Percentiles rank a stretch among this genome's conserved stretches.
phyloP scores from a whole-genome alignment of 2,888 invertebrate genomes.

The Agrenia bidenticulata region DNA sequence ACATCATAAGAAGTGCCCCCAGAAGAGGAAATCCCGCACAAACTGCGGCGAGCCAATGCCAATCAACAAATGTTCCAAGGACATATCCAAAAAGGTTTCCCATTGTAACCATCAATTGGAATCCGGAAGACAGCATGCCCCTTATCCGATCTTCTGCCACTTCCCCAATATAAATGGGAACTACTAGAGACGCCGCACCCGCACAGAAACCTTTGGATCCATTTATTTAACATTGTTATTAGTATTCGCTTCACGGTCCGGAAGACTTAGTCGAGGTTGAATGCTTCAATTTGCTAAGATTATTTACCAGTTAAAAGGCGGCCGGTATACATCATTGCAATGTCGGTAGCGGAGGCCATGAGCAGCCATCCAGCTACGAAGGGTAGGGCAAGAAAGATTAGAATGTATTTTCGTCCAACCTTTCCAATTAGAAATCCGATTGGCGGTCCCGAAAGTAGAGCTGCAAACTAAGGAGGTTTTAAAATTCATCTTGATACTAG shows the following conservation, averaged over 20 bases:
- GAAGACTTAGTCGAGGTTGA: too few relatives aligned
- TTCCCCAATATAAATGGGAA: conserved; percentile 82
- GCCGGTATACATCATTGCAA: conserved; percentile 58
- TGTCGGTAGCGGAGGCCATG: conserved; percentile 52
- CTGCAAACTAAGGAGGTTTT: conserved; percentile 29
- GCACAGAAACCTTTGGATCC: conserved; percentile 69
- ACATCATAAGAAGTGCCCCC: conserved; percentile 70
- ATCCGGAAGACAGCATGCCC: conserved; percentile 68
- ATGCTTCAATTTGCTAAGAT: too few relatives aligned
- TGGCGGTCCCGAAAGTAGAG: conserved; percentile 38
- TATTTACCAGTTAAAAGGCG: conserved; percentile 54
- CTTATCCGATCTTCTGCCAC: conserved; percentile 76
- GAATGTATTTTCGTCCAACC: conserved; percentile 32
- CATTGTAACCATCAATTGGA: conserved; percentile 59
- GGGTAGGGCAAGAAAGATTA: conserved; percentile 52
- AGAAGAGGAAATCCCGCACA: conserved; percentile 69
- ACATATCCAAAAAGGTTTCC: conserved; percentile 79
- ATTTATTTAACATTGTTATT: too few relatives aligned
- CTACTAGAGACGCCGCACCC: conserved; percentile 79
- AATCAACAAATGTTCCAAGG: conserved; percentile 67
- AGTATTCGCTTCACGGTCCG: too few relatives aligned
- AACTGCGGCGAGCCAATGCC: conserved; percentile 65
- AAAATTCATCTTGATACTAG: background rate
- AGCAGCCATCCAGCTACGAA: conserved; percentile 56
- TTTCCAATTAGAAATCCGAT: conserved; percentile 36